These are phyloP conservation scores for Lasioglossum malachurum DNA, from an alignment of 2,888 invertebrate species.

Conservation along the genomic window DNA sequence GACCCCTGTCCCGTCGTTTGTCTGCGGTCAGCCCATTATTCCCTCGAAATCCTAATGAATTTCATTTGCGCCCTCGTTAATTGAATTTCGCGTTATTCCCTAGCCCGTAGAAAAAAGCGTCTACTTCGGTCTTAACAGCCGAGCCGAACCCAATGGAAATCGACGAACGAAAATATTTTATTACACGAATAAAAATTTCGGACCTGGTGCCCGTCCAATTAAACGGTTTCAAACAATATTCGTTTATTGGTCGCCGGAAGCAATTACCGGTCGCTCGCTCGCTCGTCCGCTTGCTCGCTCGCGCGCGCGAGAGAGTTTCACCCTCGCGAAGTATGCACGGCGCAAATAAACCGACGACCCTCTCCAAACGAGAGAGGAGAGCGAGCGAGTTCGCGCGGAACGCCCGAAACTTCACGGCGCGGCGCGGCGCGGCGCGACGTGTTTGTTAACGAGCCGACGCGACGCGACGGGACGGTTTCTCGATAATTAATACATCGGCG, in stretches of 20 bases:
- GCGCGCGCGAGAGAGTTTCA: neutral
- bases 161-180: neutral
- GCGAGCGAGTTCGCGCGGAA: constrained; percentile 4
- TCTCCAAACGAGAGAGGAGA: neutral
- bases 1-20: neutral
- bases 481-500: constrained; percentile 38
- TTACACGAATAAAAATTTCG: neutral
- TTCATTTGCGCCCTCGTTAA: neutral
- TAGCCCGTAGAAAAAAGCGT: neutral
- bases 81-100: neutral
- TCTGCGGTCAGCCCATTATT: neutral
- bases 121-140: neutral
- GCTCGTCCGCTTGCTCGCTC: neutral
- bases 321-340: neutral
- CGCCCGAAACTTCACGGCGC: constrained; percentile 10
- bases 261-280: neutral
- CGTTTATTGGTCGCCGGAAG: constrained; percentile 2
- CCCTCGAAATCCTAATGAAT: neutral
- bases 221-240: constrained; percentile 12
- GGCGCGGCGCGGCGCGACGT: neutral
- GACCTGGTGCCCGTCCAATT: neutral
- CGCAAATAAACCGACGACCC: constrained; percentile 8
- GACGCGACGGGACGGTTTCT: constrained; percentile 29
- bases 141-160: neutral
- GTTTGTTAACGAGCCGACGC: constrained; percentile 37